These are phyloP conservation scores for Diphyllodes magnificus DNA, from an alignment of 2,113 vertebrate genomes.

Conservation along the genomic window DNA sequence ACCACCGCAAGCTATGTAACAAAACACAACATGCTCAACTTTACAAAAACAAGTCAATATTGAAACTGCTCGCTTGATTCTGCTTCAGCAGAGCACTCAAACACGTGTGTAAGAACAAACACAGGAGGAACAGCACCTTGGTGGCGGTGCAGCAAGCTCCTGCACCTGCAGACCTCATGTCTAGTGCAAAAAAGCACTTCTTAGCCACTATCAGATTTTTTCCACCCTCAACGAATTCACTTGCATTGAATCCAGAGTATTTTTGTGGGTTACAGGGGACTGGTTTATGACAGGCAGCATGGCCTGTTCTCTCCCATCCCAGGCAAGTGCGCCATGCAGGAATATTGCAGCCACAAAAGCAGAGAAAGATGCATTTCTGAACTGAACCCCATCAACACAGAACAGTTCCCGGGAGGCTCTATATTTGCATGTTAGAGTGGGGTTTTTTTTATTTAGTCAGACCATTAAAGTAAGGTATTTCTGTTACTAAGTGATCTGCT, in stretches of 20 bases:
- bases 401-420: not conserved
- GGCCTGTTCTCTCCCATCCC: not conserved
- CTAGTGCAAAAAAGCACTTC: not conserved
- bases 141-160: not conserved
- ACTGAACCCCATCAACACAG: not conserved
- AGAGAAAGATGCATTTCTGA: not conserved
- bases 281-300: accelerated
- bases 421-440: not conserved
- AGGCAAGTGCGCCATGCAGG: not conserved
- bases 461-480: not conserved
- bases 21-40: not conserved
- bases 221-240: accelerated
- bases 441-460: not conserved
- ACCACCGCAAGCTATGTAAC: not conserved
- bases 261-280: accelerated
- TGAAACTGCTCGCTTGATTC: not conserved
- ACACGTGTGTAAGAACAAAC: not conserved
- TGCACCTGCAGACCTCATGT: not conserved
- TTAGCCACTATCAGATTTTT: not conserved
- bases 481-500: not conserved
- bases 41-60: not conserved
- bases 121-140: not conserved
- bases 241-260: not conserved
- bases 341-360: not conserved
- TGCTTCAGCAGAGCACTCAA: not conserved